phyloP scores from a whole-genome alignment of 2,797 vertebrate genomes.

The Ficedula albicollis region DNA sequence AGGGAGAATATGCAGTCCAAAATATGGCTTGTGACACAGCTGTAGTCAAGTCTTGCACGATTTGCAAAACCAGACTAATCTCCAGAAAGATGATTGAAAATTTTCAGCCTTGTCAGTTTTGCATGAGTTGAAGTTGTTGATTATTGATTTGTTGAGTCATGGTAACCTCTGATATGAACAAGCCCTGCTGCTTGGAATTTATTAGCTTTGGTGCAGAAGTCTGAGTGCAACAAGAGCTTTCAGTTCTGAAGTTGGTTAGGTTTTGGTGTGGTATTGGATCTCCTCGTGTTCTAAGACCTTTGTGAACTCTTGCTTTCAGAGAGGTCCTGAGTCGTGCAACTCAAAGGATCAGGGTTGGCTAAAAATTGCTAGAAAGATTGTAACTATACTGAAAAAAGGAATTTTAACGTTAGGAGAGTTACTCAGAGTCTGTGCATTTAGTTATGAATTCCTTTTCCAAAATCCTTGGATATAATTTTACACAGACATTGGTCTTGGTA shows the following conservation, averaged over 20 bases:
- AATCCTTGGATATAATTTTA: not conserved
- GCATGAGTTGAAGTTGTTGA: not conserved
- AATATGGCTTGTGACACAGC: slow-evolving; percentile 10
- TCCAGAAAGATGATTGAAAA: not conserved
- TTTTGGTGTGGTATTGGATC: not conserved
- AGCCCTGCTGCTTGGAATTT: not conserved
- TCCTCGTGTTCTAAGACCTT: not conserved
- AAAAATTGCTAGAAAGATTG: not conserved
- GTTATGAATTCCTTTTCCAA: not conserved
- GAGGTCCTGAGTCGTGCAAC: not conserved
- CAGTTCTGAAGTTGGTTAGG: not conserved
- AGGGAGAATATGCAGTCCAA: not conserved
- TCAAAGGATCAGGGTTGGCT: not conserved
- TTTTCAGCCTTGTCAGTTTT: not conserved
- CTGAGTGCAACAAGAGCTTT: not conserved
- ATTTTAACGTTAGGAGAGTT: not conserved
- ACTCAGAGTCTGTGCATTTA: not conserved
- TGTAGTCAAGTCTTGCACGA: slow-evolving; percentile 1
- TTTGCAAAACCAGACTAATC: slow-evolving; percentile 22
- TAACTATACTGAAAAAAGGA: not conserved
- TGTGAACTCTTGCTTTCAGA: not conserved
- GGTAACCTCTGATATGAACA: not conserved
- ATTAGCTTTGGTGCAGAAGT: not conserved
- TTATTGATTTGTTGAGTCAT: not conserved
- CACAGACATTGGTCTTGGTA: not conserved